These are phyloP conservation scores for Morinoia aosen DNA, from an alignment of 2,888 invertebrate species.

Conservation along the genomic window DNA sequence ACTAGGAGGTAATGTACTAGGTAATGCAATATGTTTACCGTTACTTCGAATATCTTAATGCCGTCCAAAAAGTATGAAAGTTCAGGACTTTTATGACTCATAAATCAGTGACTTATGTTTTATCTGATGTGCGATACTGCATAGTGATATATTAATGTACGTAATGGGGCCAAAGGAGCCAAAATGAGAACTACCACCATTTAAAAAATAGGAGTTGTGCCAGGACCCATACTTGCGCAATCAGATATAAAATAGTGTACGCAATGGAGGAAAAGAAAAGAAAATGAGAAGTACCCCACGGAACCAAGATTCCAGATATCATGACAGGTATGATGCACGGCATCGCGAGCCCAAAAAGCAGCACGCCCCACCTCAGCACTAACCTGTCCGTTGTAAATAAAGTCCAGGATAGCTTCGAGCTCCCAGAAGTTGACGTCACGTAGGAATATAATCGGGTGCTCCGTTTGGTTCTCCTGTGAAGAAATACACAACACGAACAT, in stretches of 20 bases:
- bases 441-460: constrained; percentile 66
- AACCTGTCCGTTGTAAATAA: constrained; percentile 67
- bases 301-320: neutral
- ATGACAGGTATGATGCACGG: neutral
- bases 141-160: too few relatives aligned
- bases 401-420: constrained; percentile 66
- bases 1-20: neutral
- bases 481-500: neutral
- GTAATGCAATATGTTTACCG: neutral
- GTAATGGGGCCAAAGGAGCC: too few relatives aligned
- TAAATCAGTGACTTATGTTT: too few relatives aligned
- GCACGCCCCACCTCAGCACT: neutral
- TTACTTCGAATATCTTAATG: neutral
- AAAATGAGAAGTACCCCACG: too few relatives aligned
- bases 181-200: neutral
- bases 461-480: constrained; percentile 65
- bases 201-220: neutral
- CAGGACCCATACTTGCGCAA: neutral
- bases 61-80: neutral
- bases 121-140: too few relatives aligned
- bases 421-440: constrained; percentile 67
- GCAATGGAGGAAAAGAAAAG: neutral
- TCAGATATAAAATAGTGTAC: neutral
- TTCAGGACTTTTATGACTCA: too few relatives aligned
- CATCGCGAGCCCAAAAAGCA: neutral